Evolutionary conservation across 2,888 invertebrate genomes (phyloP).

Genomic region (Synanthedon myopaeformis): DNA sequence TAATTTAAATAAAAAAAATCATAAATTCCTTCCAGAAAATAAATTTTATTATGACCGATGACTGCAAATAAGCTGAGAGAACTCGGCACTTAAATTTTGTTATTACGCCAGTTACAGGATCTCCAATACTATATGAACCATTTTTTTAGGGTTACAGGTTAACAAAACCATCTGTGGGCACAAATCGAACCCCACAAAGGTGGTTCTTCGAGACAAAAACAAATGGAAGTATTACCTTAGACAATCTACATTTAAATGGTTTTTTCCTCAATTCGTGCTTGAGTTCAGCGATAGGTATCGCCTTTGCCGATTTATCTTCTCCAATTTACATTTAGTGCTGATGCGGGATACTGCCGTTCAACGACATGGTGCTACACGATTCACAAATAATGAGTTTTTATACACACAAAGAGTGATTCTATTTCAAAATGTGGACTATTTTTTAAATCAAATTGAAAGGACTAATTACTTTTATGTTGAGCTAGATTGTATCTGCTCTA

Average conservation of each 20-base stretch:
- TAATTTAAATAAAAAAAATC: no score
- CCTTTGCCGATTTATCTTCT: slow-evolving; percentile 57
- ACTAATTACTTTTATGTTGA: no score
- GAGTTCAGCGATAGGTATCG: slow-evolving; percentile 65
- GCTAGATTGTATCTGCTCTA: no score
- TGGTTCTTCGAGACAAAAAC: slow-evolving; percentile 59
- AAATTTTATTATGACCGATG: no score
- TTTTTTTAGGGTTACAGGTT: slow-evolving; percentile 9
- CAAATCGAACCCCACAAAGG: slow-evolving; percentile 46
- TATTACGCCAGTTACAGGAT: no score
- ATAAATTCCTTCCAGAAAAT: no score
- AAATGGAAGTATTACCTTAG: slow-evolving; percentile 67
- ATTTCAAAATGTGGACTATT: no score
- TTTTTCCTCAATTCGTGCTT: slow-evolving; percentile 64
- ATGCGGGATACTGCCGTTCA: neutral
- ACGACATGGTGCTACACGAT: neutral
- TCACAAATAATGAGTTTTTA: neutral
- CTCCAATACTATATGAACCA: no score
- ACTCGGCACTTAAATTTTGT: no score
- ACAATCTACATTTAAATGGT: slow-evolving; percentile 70
- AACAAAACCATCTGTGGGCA: slow-evolving; percentile 43
- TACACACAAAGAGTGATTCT: no score
- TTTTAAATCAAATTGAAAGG: no score
- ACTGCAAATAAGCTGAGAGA: no score
- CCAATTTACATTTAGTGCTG: slow-evolving; percentile 47